Evolutionary conservation across 2,888 invertebrate genomes (phyloP).

Genomic region (Vandiemenella viatica): DNA sequence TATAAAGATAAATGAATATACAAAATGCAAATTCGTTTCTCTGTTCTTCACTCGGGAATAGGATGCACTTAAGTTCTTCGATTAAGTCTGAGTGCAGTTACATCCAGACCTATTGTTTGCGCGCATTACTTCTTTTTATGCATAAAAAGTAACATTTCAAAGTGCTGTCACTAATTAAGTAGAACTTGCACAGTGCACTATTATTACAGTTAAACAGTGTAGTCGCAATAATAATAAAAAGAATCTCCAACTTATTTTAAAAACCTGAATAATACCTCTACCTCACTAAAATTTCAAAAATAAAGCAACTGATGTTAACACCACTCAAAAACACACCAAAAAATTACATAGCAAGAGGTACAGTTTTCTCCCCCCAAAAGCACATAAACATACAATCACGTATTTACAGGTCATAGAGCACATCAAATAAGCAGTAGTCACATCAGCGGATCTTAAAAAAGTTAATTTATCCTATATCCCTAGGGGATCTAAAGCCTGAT

Average conservation of each 20-base stretch:
- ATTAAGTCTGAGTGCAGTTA: no score
- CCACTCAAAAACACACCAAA: conserved; percentile 6
- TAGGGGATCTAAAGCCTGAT: neutral
- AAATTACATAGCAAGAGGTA: conserved; percentile 8
- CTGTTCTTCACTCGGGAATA: no score
- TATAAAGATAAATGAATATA: no score
- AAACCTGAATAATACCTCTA: no score
- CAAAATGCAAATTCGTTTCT: no score
- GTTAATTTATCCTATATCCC: conserved; percentile 1
- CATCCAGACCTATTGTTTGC: no score
- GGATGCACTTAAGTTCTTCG: no score
- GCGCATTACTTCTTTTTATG: no score
- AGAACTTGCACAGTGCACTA: conserved; percentile 8
- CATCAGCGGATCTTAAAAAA: conserved; percentile 8
- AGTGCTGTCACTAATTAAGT: no score
- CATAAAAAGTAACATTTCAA: no score
- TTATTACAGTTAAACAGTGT: neutral
- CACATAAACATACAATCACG: conserved; percentile 6
- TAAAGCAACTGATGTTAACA: conserved; percentile 6
- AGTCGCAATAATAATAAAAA: neutral
- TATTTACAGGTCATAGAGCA: conserved; percentile 8
- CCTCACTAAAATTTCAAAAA: conserved; percentile 3
- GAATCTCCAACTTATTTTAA: neutral
- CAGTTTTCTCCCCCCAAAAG: conserved; percentile 3
- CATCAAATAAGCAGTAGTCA: conserved; percentile 11